Evolutionary conservation across 2,113 vertebrate species (phyloP).

Genomic region (Fregetta grallaria): DNA sequence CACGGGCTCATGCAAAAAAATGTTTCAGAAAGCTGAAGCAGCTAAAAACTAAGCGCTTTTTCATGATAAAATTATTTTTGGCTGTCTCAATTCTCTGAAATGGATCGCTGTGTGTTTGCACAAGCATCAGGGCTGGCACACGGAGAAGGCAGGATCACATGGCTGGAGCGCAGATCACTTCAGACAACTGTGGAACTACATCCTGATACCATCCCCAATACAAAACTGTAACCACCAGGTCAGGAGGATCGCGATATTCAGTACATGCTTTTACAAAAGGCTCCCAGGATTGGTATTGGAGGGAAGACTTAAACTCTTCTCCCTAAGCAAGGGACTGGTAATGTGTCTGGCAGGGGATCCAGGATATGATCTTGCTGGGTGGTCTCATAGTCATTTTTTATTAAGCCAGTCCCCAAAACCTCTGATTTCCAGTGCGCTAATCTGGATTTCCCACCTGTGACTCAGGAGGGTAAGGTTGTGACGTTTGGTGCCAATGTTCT

Average conservation of each 20-base stretch:
- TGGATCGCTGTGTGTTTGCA: neutral
- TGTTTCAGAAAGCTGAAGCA: neutral
- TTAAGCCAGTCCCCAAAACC: neutral
- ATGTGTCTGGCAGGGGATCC: neutral
- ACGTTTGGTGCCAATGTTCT: neutral
- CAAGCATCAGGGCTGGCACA: neutral
- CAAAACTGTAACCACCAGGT: neutral
- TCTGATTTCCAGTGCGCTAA: neutral
- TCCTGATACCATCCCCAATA: accelerated
- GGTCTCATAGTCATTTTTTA: neutral
- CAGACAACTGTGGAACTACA: neutral
- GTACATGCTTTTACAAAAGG: neutral
- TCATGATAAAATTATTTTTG: neutral
- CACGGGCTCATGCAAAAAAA: accelerated
- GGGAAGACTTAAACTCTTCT: neutral
- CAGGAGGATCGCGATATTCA: neutral
- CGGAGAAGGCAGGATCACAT: neutral
- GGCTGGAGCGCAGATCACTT: neutral
- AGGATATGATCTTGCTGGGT: neutral
- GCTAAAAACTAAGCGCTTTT: neutral
- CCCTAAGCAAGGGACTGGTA: neutral
- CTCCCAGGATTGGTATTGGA: neutral
- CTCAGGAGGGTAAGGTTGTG: neutral
- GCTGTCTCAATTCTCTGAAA: neutral
- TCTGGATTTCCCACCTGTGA: neutral